phyloP scores from a whole-genome alignment of 2,797 vertebrate genomes.

The Tamandua tetradactyla region DNA sequence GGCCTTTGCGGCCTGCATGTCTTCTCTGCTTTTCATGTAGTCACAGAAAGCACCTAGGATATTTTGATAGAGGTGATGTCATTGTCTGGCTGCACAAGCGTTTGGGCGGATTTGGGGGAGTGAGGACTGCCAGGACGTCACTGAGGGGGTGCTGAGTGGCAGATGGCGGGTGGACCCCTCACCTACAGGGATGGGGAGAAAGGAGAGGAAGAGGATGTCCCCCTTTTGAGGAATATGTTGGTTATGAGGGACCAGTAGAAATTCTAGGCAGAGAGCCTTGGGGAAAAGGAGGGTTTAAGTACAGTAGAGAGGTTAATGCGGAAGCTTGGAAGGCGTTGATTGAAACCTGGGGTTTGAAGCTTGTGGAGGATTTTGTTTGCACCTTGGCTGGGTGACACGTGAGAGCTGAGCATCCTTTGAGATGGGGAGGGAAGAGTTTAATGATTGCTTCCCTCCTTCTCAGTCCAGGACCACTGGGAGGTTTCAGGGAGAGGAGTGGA shows the following conservation, averaged over 20 bases:
- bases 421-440: not conserved
- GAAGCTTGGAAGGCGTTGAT: not conserved
- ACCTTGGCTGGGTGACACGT: not conserved
- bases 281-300: not conserved
- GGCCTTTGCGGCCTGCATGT: not conserved
- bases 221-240: not conserved
- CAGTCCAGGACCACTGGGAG: not conserved
- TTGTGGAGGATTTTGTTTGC: not conserved
- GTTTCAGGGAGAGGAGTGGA: not conserved
- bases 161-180: not conserved
- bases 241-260: not conserved
- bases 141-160: not conserved
- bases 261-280: not conserved
- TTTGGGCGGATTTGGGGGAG: slow-evolving; percentile 63
- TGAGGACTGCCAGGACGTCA: slow-evolving; percentile 18
- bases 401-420: not conserved
- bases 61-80: slow-evolving; percentile 68
- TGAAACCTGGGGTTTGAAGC: not conserved
- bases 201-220: not conserved
- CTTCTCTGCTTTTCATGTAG: slow-evolving; percentile 36
- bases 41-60: slow-evolving; percentile 63
- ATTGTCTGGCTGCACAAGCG: slow-evolving; percentile 51
- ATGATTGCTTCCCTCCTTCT: not conserved
- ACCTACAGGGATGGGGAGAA: not conserved
- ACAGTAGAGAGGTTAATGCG: not conserved